phyloP scores from a whole-genome alignment of 2,888 invertebrate genomes.

The Caradrina kadenii region DNA sequence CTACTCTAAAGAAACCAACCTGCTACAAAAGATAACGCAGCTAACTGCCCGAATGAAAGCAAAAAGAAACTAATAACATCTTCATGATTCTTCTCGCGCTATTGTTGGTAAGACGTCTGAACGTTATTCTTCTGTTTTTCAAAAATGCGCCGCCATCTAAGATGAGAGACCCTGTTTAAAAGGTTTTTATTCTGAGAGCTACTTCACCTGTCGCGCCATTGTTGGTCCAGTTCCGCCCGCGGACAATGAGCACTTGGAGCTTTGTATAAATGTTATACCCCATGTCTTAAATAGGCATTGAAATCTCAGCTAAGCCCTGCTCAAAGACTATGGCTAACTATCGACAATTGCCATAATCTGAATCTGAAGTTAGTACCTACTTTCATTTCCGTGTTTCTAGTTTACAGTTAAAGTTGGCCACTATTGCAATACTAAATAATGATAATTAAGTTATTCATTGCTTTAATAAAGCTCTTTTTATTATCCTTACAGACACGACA shows the following conservation, averaged over 20 bases:
- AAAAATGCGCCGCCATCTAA: constrained; percentile 17
- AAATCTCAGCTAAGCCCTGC: constrained; percentile 2
- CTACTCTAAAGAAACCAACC: background rate
- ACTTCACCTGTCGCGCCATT: constrained; percentile 62
- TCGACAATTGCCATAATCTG: background rate
- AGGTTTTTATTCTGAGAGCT: constrained; percentile 61
- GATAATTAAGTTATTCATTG: constrained; percentile 13
- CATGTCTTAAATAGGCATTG: constrained; percentile 27
- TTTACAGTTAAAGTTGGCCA: constrained; percentile 7
- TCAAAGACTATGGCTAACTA: constrained; percentile 7
- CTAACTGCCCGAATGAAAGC: background rate
- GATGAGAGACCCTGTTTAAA: constrained; percentile 51
- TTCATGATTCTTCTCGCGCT: constrained; percentile 24
- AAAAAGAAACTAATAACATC: constrained; percentile 10
- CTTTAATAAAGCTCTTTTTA: constrained; percentile 16
- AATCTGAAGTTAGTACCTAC: background rate
- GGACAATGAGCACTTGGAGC: constrained; percentile 43
- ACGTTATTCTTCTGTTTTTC: constrained; percentile 31
- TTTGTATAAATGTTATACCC: constrained; percentile 8
- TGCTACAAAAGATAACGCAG: background rate
- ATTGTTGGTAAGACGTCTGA: constrained; percentile 17
- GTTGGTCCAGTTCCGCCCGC: constrained; percentile 46
- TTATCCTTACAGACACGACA: constrained; percentile 1
- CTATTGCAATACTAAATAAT: constrained; percentile 2
- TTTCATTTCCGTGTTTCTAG: constrained; percentile 28